phyloP scores from a whole-genome alignment of 1,140 invertebrate species.

The Goniozus legneri region DNA sequence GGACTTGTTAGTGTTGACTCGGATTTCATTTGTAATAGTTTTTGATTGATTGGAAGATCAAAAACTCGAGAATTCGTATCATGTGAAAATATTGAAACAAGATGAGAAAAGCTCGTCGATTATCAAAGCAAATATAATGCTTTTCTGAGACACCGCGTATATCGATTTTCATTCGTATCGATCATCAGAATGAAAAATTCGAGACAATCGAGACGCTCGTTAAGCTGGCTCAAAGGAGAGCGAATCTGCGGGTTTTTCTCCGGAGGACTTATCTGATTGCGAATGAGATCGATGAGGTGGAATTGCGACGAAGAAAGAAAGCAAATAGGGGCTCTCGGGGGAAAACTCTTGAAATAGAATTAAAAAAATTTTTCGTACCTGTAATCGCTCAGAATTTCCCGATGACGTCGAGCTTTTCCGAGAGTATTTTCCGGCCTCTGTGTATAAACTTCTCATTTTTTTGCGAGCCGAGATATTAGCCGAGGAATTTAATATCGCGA shows the following conservation, averaged over 20 bases:
- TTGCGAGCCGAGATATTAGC: slow-evolving; percentile 4
- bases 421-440: too few relatives aligned
- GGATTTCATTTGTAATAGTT: too few relatives aligned
- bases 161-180: not conserved
- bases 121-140: too few relatives aligned
- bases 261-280: slow-evolving; percentile 20
- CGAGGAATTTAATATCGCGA: slow-evolving; percentile 20
- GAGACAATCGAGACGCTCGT: too few relatives aligned
- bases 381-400: slow-evolving; percentile 24
- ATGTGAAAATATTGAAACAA: too few relatives aligned
- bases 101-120: too few relatives aligned
- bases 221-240: not conserved
- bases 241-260: slow-evolving; percentile 16
- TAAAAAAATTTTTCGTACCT: slow-evolving; percentile 10
- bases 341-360: slow-evolving; percentile 17
- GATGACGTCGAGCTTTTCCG: slow-evolving; percentile 24
- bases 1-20: too few relatives aligned
- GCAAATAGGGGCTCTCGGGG: slow-evolving; percentile 22
- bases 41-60: too few relatives aligned
- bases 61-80: too few relatives aligned
- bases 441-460: slow-evolving; percentile 6
- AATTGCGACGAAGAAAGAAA: slow-evolving; percentile 17
- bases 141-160: too few relatives aligned
- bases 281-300: slow-evolving; percentile 19
- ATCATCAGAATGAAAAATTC: too few relatives aligned